These are phyloP conservation scores for Torymus texanus DNA, from an alignment of 2,888 invertebrate genomes.

Conservation along the genomic window DNA sequence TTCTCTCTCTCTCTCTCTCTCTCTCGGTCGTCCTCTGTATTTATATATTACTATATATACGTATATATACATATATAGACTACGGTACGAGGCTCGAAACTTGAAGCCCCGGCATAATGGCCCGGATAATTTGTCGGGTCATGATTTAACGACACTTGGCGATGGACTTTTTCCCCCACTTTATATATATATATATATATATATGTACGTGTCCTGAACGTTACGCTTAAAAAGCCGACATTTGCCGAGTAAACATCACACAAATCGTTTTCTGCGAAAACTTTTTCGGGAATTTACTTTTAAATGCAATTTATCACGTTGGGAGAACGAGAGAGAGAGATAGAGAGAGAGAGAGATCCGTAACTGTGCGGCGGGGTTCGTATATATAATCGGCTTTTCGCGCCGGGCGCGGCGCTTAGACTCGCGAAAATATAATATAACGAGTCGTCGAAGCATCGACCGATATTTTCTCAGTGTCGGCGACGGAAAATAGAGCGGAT, in stretches of 20 bases:
- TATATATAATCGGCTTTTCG: conserved; percentile 30
- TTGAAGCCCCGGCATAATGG: conserved; percentile 16
- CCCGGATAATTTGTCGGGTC: conserved; percentile 22
- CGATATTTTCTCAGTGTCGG: background rate
- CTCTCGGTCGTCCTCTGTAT: background rate
- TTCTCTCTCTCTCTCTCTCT: too few relatives aligned
- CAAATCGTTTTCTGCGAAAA: too few relatives aligned
- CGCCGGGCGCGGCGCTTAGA: conserved; percentile 4
- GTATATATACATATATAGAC: background rate
- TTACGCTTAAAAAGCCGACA: too few relatives aligned
- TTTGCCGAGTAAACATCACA: too few relatives aligned
- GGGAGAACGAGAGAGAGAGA: background rate
- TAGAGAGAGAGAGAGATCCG: background rate
- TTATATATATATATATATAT: too few relatives aligned
- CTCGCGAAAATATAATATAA: background rate
- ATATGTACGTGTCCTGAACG: too few relatives aligned
- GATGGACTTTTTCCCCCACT: background rate
- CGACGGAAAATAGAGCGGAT: too few relatives aligned
- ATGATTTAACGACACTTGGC: conserved; percentile 13
- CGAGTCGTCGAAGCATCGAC: background rate
- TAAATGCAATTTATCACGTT: conserved; percentile 34
- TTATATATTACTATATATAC: background rate
- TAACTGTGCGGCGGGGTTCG: background rate
- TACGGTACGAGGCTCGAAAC: background rate
- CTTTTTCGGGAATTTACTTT: conserved; percentile 23